These are phyloP conservation scores for Yponomeuta sedellus DNA, from an alignment of 2,888 invertebrate genomes.

Conservation along the genomic window DNA sequence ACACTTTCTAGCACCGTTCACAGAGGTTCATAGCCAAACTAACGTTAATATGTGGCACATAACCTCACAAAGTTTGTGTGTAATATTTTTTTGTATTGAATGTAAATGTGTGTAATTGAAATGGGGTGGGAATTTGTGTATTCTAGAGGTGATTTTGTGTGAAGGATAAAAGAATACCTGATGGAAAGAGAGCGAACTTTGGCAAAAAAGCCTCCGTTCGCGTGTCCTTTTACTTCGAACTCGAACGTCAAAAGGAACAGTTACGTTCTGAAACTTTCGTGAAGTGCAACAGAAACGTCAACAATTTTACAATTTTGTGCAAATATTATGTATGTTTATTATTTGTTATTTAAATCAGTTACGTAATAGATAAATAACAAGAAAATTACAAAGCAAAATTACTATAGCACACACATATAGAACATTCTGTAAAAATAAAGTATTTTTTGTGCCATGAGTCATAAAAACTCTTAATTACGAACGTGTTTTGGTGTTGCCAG, in stretches of 20 bases:
- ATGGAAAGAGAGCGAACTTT: slow-evolving; percentile 58
- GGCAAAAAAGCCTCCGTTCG: slow-evolving; percentile 69
- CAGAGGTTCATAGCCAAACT: not conserved
- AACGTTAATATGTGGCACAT: slow-evolving; percentile 15
- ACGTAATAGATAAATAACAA: too few relatives aligned
- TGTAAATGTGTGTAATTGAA: not conserved
- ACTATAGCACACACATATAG: too few relatives aligned
- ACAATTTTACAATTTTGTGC: not conserved
- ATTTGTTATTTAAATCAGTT: too few relatives aligned
- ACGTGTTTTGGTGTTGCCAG: not conserved
- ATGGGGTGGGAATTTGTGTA: slow-evolving; percentile 6
- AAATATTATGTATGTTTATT: too few relatives aligned
- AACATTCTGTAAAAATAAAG: not conserved
- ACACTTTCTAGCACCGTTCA: not conserved
- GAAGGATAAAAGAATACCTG: slow-evolving; percentile 46
- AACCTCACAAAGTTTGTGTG: slow-evolving; percentile 12
- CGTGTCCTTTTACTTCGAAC: slow-evolving; percentile 61
- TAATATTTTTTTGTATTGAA: slow-evolving; percentile 5
- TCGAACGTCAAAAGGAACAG: slow-evolving; percentile 61
- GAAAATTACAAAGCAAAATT: too few relatives aligned
- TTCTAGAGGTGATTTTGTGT: slow-evolving; percentile 20
- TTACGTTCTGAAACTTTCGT: not conserved
- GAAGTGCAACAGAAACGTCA: not conserved
- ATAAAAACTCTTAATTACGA: not conserved
- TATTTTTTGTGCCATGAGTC: not conserved